Conservation (phyloP, 2,797 vertebrate species). For the Orientallactaga sibirica region DNA sequence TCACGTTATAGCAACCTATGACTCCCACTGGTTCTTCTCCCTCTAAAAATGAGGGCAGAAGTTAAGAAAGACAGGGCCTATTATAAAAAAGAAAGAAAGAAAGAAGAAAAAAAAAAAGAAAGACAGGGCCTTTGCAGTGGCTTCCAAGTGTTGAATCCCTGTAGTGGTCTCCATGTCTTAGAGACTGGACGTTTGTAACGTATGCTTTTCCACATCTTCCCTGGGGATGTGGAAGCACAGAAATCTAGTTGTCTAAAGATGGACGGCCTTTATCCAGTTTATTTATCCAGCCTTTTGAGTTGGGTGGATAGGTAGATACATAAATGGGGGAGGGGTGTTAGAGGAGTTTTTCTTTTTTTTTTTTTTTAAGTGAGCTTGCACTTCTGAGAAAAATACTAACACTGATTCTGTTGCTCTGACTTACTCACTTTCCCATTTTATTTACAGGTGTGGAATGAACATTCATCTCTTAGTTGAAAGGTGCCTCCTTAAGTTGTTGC, state of each 20-base stretch:
- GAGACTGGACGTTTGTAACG: not conserved
- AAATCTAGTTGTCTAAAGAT: not conserved
- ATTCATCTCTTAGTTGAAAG: not conserved
- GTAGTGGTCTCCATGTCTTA: not conserved
- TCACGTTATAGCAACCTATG: not conserved
- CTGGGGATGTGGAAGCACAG: not conserved
- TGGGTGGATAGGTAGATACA: not conserved
- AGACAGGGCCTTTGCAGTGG: not conserved
- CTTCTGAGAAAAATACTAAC: slow-evolving; percentile 20
- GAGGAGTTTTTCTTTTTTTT: too few relatives aligned
- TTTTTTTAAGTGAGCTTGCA: not conserved
- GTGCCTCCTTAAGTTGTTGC: not conserved
- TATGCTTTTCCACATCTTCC: not conserved
- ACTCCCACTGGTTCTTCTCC: too few relatives aligned
- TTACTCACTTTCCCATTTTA: slow-evolving; percentile 24
- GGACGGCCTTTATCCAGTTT: not conserved
- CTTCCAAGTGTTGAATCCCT: not conserved
- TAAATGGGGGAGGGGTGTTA: not conserved
- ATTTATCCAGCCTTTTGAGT: not conserved
- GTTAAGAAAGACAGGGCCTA: not conserved
- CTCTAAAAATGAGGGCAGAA: too few relatives aligned
- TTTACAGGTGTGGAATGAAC: not conserved
- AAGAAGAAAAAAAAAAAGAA: too few relatives aligned
- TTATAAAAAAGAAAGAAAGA: too few relatives aligned
- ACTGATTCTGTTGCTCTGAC: not conserved